These are phyloP conservation scores for Athrips mouffetella DNA, from an alignment of 2,888 invertebrate genomes.

Conservation along the genomic window DNA sequence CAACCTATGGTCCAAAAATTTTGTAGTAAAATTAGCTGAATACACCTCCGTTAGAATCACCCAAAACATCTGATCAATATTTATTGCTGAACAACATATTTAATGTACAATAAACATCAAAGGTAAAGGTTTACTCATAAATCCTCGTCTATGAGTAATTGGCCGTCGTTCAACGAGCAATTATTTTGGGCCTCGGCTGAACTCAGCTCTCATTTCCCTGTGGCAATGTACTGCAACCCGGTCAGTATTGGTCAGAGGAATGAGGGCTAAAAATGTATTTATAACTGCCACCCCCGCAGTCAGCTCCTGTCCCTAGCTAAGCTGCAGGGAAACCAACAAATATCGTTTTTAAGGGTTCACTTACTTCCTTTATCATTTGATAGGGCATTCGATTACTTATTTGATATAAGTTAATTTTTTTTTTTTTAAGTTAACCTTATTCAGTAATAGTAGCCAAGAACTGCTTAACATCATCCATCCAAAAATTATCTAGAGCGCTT, in stretches of 20 bases:
- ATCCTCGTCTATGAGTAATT: conserved; percentile 7
- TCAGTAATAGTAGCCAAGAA: too few relatives aligned
- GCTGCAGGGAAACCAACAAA: not conserved
- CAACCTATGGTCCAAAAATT: too few relatives aligned
- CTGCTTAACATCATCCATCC: too few relatives aligned
- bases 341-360: not conserved
- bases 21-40: too few relatives aligned
- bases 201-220: conserved; percentile 28
- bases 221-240: conserved; percentile 50
- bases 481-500: too few relatives aligned
- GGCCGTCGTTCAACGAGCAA: conserved; percentile 15
- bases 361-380: too few relatives aligned
- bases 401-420: too few relatives aligned
- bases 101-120: not conserved
- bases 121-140: not conserved
- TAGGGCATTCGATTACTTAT: too few relatives aligned
- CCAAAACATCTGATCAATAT: too few relatives aligned
- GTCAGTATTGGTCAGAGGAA: conserved; percentile 40
- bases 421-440: too few relatives aligned
- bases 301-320: conserved; percentile 25
- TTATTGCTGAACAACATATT: too few relatives aligned
- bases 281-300: conserved; percentile 46
- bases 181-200: conserved; percentile 33
- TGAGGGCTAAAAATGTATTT: conserved; percentile 43
- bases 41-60: too few relatives aligned